phyloP scores from a whole-genome alignment of 2,797 vertebrate species.

The Bradypus variegatus region DNA sequence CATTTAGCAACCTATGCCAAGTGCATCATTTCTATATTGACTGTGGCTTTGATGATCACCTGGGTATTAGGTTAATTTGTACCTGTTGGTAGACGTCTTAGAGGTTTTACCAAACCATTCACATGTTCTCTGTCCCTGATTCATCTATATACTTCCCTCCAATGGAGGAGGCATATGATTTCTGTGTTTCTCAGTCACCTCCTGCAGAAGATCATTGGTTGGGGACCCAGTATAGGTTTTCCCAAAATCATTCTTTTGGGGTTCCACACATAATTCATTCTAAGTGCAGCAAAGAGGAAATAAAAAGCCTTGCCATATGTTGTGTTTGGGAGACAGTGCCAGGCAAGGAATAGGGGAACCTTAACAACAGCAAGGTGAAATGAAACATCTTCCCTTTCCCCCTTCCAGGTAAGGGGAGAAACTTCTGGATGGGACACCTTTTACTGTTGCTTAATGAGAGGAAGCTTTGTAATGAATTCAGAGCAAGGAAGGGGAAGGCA shows the following conservation, averaged over 20 bases:
- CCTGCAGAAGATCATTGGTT: not conserved
- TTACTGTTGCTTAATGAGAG: not conserved
- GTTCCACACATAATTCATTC: not conserved
- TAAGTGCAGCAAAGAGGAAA: not conserved
- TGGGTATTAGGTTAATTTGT: not conserved
- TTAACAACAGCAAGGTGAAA: not conserved
- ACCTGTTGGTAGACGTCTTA: not conserved
- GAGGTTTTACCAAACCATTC: not conserved
- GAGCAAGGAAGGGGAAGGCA: not conserved
- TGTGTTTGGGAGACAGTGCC: not conserved
- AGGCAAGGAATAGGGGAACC: not conserved
- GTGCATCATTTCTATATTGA: not conserved
- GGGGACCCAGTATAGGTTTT: not conserved
- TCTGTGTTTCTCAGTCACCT: not conserved
- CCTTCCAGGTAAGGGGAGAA: not conserved
- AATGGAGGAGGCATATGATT: not conserved
- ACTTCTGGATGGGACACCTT: not conserved
- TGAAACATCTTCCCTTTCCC: too few relatives aligned
- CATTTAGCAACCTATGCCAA: not conserved
- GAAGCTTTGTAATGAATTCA: not conserved
- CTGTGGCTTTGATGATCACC: not conserved
- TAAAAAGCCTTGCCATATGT: not conserved
- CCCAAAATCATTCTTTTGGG: not conserved
- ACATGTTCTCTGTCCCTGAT: not conserved
- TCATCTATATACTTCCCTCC: not conserved